Evolutionary conservation across 2,797 vertebrate genomes (phyloP).

Genomic region (Diglossa cyanea): DNA sequence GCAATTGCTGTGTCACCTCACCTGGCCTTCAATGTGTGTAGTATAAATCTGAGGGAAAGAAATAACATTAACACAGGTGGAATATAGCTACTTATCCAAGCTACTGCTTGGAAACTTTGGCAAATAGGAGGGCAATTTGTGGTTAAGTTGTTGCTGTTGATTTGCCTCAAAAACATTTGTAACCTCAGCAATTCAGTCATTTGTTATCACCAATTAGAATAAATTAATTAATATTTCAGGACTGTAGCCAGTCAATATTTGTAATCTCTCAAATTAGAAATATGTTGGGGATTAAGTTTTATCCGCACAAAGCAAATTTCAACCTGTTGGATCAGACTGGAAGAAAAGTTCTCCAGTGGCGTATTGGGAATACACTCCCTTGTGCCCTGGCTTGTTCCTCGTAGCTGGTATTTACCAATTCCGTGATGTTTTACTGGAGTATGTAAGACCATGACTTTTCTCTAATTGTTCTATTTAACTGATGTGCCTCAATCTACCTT

Average conservation of each 20-base stretch:
- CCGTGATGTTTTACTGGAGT: neutral
- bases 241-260: neutral
- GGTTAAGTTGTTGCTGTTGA: neutral
- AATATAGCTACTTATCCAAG: neutral
- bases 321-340: neutral
- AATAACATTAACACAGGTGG: neutral
- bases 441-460: neutral
- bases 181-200: neutral
- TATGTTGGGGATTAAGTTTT: neutral
- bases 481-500: neutral
- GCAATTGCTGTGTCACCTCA: neutral
- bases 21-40: neutral
- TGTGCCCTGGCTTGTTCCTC: neutral
- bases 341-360: neutral
- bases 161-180: neutral
- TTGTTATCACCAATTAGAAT: neutral
- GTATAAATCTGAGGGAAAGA: neutral
- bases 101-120: neutral
- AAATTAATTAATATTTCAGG: neutral
- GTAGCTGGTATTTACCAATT: neutral
- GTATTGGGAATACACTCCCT: accelerated
- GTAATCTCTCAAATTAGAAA: neutral
- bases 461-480: neutral
- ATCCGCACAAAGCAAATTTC: neutral
- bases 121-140: neutral